These are phyloP conservation scores for Parauchenoglanis ngamensis DNA, from an alignment of 2,797 vertebrate genomes.

Conservation along the genomic window DNA sequence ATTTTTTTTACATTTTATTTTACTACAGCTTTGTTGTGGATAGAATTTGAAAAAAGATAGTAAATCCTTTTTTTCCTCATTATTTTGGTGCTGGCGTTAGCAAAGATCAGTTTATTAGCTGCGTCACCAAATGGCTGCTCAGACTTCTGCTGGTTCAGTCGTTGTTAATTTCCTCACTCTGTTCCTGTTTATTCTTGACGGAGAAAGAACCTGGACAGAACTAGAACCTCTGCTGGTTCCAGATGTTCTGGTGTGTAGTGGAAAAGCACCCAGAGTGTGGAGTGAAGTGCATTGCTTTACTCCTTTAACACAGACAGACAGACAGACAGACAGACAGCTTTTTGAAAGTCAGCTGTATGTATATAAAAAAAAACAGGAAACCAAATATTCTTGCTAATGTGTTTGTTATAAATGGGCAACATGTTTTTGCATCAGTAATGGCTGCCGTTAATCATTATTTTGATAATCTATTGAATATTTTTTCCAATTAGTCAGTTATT, in stretches of 20 bases:
- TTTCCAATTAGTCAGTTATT: neutral
- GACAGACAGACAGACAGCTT: too few relatives aligned
- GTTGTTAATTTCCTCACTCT: neutral
- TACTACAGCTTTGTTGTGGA: neutral
- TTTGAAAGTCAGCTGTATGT: too few relatives aligned
- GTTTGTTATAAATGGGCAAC: neutral
- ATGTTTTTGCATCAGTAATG: neutral
- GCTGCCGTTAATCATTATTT: neutral
- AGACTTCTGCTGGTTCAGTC: neutral
- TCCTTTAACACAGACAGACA: neutral
- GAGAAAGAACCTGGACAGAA: neutral
- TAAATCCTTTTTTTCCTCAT: too few relatives aligned
- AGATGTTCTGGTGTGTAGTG: neutral
- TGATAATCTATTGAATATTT: neutral
- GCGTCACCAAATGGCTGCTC: neutral
- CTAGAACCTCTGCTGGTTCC: neutral
- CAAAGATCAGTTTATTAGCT: neutral
- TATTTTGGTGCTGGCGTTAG: neutral
- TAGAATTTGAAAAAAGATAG: too few relatives aligned
- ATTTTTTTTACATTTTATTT: too few relatives aligned
- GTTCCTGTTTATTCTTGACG: neutral
- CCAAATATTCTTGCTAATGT: neutral
- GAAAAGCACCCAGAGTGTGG: neutral
- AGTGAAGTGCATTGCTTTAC: neutral
- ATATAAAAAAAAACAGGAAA: too few relatives aligned